These are phyloP conservation scores for Morone chrysops DNA, from an alignment of 2,113 vertebrate species.

Conservation along the genomic window DNA sequence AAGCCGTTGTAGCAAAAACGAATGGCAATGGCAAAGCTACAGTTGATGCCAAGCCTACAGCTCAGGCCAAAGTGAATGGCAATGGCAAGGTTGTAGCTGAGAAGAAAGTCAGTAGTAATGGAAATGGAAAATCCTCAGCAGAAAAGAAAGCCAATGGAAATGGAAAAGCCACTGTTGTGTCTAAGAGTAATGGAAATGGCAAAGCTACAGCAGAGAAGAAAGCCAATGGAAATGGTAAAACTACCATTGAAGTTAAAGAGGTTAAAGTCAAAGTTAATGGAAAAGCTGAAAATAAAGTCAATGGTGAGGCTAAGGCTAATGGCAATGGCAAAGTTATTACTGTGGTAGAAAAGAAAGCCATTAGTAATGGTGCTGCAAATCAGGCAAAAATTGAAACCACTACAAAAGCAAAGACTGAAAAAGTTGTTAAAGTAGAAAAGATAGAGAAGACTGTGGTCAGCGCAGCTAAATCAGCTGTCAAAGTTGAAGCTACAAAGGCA, in stretches of 20 bases:
- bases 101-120: conserved; percentile 63
- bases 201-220: conserved; percentile 64
- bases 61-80: conserved; percentile 69
- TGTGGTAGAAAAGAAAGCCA: conserved; percentile 65
- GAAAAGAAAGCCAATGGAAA: conserved; percentile 67
- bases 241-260: conserved; percentile 38
- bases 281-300: conserved; percentile 72
- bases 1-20: conserved; percentile 48
- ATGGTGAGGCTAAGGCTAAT: conserved; percentile 66
- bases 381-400: conserved; percentile 71
- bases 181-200: conserved; percentile 61
- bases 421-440: conserved; percentile 64
- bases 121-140: conserved; percentile 58
- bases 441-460: conserved; percentile 64
- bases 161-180: conserved; percentile 60
- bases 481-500: conserved; percentile 60
- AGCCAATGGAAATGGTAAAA: conserved; percentile 66
- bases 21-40: conserved; percentile 57
- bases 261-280: conserved; percentile 66
- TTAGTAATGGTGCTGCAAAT: conserved; percentile 56
- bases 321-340: conserved; percentile 64
- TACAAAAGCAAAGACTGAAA: conserved; percentile 67
- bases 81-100: conserved; percentile 72
- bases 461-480: conserved; percentile 48
- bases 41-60: conserved; percentile 68